Conservation (phyloP, 2,113 vertebrate species). For the Urocynchramus pylzowi region DNA sequence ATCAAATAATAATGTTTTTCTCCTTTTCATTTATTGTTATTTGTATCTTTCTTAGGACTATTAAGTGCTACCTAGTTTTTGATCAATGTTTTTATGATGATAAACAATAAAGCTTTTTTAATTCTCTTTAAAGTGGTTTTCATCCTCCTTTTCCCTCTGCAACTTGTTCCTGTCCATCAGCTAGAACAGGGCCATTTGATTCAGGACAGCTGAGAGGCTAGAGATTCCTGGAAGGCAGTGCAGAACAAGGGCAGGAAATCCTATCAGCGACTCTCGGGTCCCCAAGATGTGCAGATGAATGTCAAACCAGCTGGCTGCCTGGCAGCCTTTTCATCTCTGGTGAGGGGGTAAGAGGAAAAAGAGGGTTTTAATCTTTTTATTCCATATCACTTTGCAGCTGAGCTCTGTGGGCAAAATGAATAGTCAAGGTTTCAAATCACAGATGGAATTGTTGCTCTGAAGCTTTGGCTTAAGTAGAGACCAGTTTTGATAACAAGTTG, state of each 20-base stretch:
- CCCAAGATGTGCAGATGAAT: background rate
- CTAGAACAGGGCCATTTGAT: background rate
- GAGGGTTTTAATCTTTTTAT: background rate
- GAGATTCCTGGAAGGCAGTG: background rate
- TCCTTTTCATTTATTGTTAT: background rate
- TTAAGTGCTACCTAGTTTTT: background rate
- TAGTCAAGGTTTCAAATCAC: background rate
- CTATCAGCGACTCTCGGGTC: background rate
- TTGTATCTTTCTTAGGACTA: background rate
- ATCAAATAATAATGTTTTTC: background rate
- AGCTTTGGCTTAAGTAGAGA: background rate
- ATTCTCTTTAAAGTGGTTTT: background rate
- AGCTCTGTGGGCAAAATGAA: background rate
- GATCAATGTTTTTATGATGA: background rate
- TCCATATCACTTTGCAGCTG: background rate
- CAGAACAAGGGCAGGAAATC: background rate
- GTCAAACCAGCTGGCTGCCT: background rate
- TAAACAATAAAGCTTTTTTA: background rate
- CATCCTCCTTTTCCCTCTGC: background rate
- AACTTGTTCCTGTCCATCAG: background rate
- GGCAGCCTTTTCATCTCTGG: background rate
- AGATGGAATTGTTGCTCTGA: background rate
- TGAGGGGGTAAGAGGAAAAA: background rate
- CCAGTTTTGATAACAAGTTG: background rate
- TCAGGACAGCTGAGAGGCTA: background rate